Conservation (phyloP, 2,113 vertebrate species). For the Heterochromis multidens region DNA sequence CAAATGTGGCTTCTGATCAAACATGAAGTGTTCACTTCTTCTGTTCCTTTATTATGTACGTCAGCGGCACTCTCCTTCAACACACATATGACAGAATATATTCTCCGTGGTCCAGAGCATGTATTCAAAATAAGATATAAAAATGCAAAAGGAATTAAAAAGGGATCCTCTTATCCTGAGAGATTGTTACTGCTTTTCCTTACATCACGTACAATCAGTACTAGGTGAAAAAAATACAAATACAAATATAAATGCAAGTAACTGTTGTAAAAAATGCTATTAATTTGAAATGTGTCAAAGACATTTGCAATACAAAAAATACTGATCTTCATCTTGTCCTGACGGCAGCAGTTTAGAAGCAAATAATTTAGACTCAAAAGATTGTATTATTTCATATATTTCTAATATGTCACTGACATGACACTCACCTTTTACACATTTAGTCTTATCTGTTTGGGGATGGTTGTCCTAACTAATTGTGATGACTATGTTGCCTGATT, state of each 20-base stretch:
- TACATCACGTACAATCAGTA: not conserved
- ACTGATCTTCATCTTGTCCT: not conserved
- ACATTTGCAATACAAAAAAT: not conserved
- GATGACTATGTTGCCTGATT: not conserved
- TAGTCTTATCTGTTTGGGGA: not conserved
- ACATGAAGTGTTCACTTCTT: not conserved
- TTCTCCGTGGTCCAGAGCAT: not conserved
- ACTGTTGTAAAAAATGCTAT: not conserved
- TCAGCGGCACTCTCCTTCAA: not conserved
- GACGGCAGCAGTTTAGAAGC: not conserved
- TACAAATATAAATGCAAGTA: not conserved
- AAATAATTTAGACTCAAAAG: not conserved
- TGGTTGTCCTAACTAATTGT: not conserved
- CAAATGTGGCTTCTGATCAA: not conserved
- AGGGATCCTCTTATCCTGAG: not conserved
- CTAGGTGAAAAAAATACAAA: not conserved
- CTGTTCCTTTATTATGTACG: not conserved
- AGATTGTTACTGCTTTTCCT: accelerated
- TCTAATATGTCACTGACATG: accelerated
- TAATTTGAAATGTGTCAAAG: not conserved
- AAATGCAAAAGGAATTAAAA: not conserved
- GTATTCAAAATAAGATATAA: not conserved
- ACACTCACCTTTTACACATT: not conserved
- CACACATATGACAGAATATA: not conserved
- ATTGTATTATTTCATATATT: not conserved